Evolutionary conservation across 30 jellyfish, hydroid and myxozoan genomes (phyloP), one percentile per base, ranked within the genome.

Genomic region (Aurelia sp.): DNA sequence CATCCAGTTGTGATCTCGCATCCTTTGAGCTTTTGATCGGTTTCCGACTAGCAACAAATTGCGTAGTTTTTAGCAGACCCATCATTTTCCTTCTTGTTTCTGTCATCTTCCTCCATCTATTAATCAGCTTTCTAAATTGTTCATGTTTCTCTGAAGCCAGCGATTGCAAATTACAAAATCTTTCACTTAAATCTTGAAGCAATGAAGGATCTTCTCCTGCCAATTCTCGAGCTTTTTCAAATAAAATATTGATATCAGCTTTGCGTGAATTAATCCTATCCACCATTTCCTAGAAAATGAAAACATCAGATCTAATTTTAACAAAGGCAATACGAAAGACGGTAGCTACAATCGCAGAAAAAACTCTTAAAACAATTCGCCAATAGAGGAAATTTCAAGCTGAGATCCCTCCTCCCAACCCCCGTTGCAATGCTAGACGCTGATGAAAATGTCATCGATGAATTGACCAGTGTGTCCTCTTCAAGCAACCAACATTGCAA

Each of bases 201-300:
- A 83, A 59, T 40, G 50, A n/a, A 22, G 90, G 75, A 33, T 75
- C 87, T 15, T 87, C 96, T 22, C 96, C 96, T 19, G 89, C 78
- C 79, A 87, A 50, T 40, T 67, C 65, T 69, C 87, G 78, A 5
- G 96, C 96, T 78, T 87, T 87, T 60, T 79, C 86, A 65, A 87
- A 62, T 62, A 87, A 65, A 76, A 41, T 73, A 78, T 87, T 78
- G 41, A 87, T 69, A 53, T 87, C 96, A 77, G 87, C 71, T 55
- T 87, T 69, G 37, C 96, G 90, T 12, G 96, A 78, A 74, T 87
- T 78, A 8, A 87, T 87, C 79, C 91, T 87, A 23, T 76, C 96
- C 81, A 87, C 78, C 88, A 87, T 69, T 16, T 77, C 96, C 96
- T 87, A 21, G 44, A 55, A 57, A 35, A 61, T 61, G 16, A 48